Evolutionary conservation across 2,888 invertebrate species (phyloP), one percentile per base, ranked within the genome.

Genomic region (Endomychus coccineus): DNA sequence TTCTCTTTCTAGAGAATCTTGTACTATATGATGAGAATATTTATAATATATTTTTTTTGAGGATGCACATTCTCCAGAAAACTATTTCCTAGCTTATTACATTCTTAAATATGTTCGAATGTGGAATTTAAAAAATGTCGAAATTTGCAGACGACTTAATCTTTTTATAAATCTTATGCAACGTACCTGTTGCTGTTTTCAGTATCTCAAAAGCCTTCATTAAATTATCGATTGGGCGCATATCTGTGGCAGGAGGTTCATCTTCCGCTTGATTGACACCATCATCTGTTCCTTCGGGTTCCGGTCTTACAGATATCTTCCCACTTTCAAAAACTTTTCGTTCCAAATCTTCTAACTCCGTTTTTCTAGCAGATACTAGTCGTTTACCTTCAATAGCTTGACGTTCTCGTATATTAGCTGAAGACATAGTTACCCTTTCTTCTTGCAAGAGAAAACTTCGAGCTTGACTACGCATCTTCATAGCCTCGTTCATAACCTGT

Each of bases 271-370:
- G 62, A 0, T 33, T 31, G 1, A 43, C 48, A 25, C 36, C 48
- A 13, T 59, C 57, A 42, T 59, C 58, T 14, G 55, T 58, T 9
- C 56, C 61, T 29, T 58, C 56, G 3, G 57, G 59, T 44, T 60
- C 66, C 3, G 55, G 56, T 36, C 58, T 54, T 27, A 56, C 53
- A 19, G 57, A 51, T 17, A 56, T 57, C 44, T 62, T 66, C 19
- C 71, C 70, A 11, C 78, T 73, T 7, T 83, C 78, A 52, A 85
- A 85, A 29, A 87, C 78, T 53, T 81, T 74, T 44, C 83, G 77
- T 52, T 88, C 88, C 39, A 88, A 64, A 34, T 80, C 75, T 58
- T 88, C 86, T 12, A 88, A 59, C 49, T 88, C 85, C 11, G 74
- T 59, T 52, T 78, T 80, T 5, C 84, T 69, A 34, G 80, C 80